Evolutionary conservation across 2,113 vertebrate genomes (phyloP), one percentile per base, ranked within the genome.

Genomic region (Platanista minor): DNA sequence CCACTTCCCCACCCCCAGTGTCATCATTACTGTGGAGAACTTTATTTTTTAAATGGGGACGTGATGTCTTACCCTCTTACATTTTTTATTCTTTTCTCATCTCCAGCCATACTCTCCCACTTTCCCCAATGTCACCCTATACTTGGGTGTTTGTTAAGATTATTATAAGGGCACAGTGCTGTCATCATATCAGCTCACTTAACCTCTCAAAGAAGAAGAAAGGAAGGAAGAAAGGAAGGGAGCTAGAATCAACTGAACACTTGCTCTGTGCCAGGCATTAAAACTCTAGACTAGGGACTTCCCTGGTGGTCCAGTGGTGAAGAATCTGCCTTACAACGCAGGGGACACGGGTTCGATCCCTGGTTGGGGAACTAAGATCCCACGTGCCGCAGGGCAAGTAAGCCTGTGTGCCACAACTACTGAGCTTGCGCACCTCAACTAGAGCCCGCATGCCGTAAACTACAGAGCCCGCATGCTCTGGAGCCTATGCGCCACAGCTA

Each of bases 41-140:
- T 82, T 95, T 93, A 94, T 90, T 94, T 94, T 95, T 95, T 95
- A 39, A 54, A 88, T 71, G 8, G n/a, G 41, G 36, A 87, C 15
- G 77, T 86, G 52, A 91, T 95, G 49, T 80, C 66, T 94, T 96
- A 9, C 20, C 64, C n/a, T 77, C 75, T 57, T 90, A 94, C 33
- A 2, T 67, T 87, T 95, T 89, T 80, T 39, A 66, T 72, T 93
- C 31, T 86, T 96, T 95, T 67, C 43, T 95, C 39, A 95, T 90
- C 52, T 67, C 57, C 61, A 94, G 54, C 31, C 59, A 93, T 5
- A 43, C 64, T 33, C 41, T 91, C 74, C 81, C 69, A 96, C 57
- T 90, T 96, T 81, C 62, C 8, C 43, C 54, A 43, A 39, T 18
- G 20, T 46, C 36, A 57, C 49, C 2, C n/a, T 59, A 90, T 69